Percentiles rank a stretch among this genome's conserved stretches.
Evolutionary conservation across 1,140 invertebrate genomes (phyloP).

Genomic region (Asobara japonica): DNA sequence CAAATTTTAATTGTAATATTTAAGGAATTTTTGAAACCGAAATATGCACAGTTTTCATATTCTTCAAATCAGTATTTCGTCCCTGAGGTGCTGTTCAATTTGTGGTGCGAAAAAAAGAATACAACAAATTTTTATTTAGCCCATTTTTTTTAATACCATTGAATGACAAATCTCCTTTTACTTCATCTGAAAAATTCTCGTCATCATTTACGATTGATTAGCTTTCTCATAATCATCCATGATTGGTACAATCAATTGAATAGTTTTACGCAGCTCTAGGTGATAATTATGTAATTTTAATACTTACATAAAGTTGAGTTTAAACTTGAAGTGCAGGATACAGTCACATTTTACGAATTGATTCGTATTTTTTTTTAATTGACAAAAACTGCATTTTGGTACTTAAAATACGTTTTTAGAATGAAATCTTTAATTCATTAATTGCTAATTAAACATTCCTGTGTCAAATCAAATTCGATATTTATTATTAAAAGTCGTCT

Average conservation of each 20-base stretch:
- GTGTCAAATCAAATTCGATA: background rate
- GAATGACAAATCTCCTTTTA: too few species aligned
- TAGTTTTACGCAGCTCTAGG: background rate
- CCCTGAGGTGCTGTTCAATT: too few species aligned
- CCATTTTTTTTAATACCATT: too few species aligned
- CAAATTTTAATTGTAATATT: too few species aligned
- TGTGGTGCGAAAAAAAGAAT: background rate
- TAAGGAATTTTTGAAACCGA: too few species aligned
- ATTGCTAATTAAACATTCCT: background rate
- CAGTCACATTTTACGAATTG: background rate
- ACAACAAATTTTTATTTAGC: background rate
- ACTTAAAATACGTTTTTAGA: conserved; percentile 3
- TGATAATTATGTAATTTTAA: background rate
- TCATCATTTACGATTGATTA: background rate
- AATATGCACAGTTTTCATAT: too few species aligned
- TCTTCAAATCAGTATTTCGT: too few species aligned
- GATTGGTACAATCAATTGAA: background rate
- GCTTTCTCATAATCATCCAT: background rate
- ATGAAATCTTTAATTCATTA: background rate
- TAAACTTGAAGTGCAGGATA: background rate
- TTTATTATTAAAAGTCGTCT: background rate
- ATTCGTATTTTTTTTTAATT: background rate
- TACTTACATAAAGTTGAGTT: too few species aligned
- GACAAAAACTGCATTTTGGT: conserved; percentile 20
- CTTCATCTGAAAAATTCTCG: too few species aligned